phyloP scores from a whole-genome alignment of 2,888 invertebrate genomes.

The Hypena proboscidalis region DNA sequence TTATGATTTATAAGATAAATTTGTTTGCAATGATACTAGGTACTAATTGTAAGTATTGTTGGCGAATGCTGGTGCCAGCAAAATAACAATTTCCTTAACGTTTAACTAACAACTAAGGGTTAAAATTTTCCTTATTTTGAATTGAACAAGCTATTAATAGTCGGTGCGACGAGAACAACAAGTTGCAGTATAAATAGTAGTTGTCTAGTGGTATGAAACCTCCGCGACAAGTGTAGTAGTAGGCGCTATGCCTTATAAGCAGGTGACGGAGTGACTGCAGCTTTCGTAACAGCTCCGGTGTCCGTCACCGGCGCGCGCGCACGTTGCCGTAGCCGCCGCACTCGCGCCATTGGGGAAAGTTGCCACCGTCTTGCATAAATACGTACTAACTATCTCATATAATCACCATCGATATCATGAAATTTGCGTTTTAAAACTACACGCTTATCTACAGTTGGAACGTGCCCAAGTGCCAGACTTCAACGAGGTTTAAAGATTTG shows the following conservation, averaged over 20 bases:
- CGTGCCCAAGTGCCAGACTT: conserved; percentile 38
- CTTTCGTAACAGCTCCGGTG: conserved; percentile 78
- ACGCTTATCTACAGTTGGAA: conserved; percentile 48
- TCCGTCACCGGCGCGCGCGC: conserved; percentile 63
- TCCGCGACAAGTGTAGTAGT: conserved; percentile 56
- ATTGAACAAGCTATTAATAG: conserved; percentile 23
- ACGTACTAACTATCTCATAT: conserved; percentile 46
- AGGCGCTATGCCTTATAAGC: conserved; percentile 66
- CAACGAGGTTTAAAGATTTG: conserved; percentile 46
- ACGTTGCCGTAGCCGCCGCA: conserved; percentile 49
- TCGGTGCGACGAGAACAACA: conserved; percentile 27
- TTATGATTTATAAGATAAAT: no score
- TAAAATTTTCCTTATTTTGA: conserved; percentile 30
- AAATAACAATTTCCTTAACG: no score
- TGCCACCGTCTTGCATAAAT: conserved; percentile 69
- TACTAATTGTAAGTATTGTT: no score
- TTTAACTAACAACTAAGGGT: no score
- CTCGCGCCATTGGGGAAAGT: conserved; percentile 68
- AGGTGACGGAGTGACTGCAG: conserved; percentile 63
- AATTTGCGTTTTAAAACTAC: conserved; percentile 34
- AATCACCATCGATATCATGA: conserved; percentile 35
- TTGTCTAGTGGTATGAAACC: conserved; percentile 44
- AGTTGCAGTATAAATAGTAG: conserved; percentile 34
- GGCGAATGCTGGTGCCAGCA: no score
- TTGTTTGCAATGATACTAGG: no score